Evolutionary conservation across 2,888 invertebrate species (phyloP), one percentile per base, ranked within the genome.

Genomic region (Dugesia japonica): DNA sequence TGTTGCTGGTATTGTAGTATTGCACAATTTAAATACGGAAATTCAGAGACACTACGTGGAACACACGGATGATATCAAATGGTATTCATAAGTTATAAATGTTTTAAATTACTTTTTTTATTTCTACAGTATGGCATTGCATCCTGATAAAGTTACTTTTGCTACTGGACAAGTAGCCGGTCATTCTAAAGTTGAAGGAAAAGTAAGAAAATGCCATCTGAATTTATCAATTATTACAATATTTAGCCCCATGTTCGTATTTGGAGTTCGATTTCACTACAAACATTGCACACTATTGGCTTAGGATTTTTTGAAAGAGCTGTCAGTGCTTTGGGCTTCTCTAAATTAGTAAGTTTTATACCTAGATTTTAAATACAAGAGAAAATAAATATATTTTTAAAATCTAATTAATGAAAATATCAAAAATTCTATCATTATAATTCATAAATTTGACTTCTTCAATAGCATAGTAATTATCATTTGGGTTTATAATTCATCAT

Each of bases 61-160:
- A 0, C 94, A 94, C 84, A 94, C 92, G 0, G 92, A 92, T 83
- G 93, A 94, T 83, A 90, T 94, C 80, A 92, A 92, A 86, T 91
- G 90, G 90, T 90, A 82, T 82, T 15, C n/a, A 9, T 23, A n/a
- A n/a, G n/a, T n/a, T n/a, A n/a, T n/a, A n/a, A n/a, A n/a, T n/a
- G n/a, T n/a, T n/a, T n/a, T 71, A 20, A 15, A 23, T 15, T 71
- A 71, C 20, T 71, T 7, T 23, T 23, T 71, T 15, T 26, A 23
- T 73, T 80, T 80, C 86, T 86, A 74, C 83, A 90, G 92, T 84
- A 86, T 94, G 81, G 90, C 92, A 0, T 88, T 93, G 76, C 93
- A 93, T 84, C 93, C 93, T 13, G 93, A 92, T 84, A 91, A 91
- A 86, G 86, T 92, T 84, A 86, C 91, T 73, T 88, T 93, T 74